Percentiles rank a stretch among this genome's conserved stretches.
phyloP scores from a whole-genome alignment of 2,797 vertebrate species.

The Microcaecilia unicolor region DNA sequence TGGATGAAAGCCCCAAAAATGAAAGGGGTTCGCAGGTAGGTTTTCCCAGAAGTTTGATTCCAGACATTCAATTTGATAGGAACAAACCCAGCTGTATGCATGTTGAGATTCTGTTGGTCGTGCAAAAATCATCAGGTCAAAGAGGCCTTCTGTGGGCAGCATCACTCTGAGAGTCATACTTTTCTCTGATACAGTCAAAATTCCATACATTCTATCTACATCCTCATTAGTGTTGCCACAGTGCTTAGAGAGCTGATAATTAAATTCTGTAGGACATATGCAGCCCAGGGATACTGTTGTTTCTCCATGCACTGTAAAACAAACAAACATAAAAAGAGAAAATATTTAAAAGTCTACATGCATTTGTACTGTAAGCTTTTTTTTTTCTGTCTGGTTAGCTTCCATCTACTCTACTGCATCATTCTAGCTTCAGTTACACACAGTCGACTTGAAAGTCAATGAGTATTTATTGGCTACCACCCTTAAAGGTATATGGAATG shows the following conservation, averaged over 20 bases:
- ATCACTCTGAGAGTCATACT: conserved; percentile 60
- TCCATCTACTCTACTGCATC: too few relatives aligned
- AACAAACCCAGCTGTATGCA: conserved; percentile 60
- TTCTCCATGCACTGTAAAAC: conserved; percentile 56
- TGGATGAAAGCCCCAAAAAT: conserved; percentile 61
- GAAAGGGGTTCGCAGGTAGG: conserved; percentile 62
- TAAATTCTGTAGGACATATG: conserved; percentile 47
- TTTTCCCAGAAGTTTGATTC: conserved; percentile 38
- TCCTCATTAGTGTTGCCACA: conserved; percentile 24
- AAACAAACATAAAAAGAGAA: not conserved
- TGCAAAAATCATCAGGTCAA: conserved; percentile 66
- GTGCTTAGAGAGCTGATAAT: conserved; percentile 59
- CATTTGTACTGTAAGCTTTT: too few relatives aligned
- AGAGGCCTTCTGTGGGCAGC: conserved; percentile 47
- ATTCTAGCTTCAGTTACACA: too few relatives aligned
- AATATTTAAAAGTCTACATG: too few relatives aligned
- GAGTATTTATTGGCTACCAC: too few relatives aligned
- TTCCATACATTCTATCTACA: conserved; percentile 34
- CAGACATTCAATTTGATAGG: conserved; percentile 58
- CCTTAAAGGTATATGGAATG: too few relatives aligned
- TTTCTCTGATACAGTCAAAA: conserved; percentile 46
- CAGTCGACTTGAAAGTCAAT: too few relatives aligned
- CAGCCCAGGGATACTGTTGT: conserved; percentile 51
- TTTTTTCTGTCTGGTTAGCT: too few relatives aligned
- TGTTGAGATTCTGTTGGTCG: conserved; percentile 29